Conservation (phyloP, 2,888 invertebrate species). For the Lasioglossum villosulum region DNA sequence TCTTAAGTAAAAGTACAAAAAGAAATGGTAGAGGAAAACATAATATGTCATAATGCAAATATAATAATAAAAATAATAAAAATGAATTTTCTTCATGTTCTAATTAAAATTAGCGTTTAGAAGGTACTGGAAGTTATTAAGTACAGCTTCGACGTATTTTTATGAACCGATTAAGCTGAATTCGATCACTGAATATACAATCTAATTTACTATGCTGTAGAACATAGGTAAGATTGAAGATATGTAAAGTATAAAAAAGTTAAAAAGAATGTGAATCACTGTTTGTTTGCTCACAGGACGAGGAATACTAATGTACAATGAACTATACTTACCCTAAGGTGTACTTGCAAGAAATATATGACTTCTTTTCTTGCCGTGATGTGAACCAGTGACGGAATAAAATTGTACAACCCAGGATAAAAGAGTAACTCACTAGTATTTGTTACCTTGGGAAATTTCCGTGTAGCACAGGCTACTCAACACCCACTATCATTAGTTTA, state of each 20-base stretch:
- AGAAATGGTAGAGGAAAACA: too few species aligned
- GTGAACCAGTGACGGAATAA: background rate
- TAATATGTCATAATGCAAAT: too few species aligned
- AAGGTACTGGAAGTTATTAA: background rate
- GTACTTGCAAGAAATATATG: background rate
- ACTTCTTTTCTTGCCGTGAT: background rate
- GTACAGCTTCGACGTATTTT: background rate
- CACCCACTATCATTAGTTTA: slow-evolving; percentile 8
- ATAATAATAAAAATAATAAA: too few species aligned
- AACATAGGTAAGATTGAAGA: background rate
- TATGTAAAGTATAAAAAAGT: too few species aligned
- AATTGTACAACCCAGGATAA: background rate
- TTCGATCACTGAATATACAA: too few species aligned
- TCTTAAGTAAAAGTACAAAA: too few species aligned
- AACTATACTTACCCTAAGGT: background rate
- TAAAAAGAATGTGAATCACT: background rate
- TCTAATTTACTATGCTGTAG: background rate
- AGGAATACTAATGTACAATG: background rate
- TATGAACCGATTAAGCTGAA: too few species aligned
- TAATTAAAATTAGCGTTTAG: too few species aligned
- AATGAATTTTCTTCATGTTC: too few species aligned
- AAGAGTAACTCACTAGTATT: background rate
- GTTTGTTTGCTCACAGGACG: background rate
- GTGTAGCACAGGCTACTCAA: background rate
- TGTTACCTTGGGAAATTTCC: background rate